Evolutionary conservation across 2,888 invertebrate species (phyloP).

Genomic region (Prenolepis imparis): DNA sequence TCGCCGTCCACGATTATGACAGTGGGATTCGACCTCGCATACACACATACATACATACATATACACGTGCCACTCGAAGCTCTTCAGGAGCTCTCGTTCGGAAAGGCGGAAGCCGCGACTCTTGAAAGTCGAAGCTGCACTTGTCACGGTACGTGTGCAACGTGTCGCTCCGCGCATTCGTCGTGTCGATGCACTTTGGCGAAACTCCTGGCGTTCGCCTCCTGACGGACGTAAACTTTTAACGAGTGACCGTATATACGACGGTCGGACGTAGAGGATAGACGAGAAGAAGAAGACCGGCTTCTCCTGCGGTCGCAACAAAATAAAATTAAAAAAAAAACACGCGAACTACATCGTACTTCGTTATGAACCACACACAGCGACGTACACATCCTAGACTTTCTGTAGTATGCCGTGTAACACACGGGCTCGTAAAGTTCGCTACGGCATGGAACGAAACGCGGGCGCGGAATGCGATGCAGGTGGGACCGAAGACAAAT

Average conservation of each 20-base stretch:
- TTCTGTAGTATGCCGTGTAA: not conserved
- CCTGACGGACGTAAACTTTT: constrained; percentile 71
- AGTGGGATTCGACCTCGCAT: constrained; percentile 12
- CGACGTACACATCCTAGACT: not conserved
- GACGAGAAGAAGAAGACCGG: not conserved
- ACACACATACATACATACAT: constrained; percentile 35
- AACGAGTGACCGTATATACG: constrained; percentile 67
- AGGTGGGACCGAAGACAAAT: constrained; percentile 51
- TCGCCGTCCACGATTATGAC: constrained; percentile 56
- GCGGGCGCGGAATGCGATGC: constrained; percentile 28
- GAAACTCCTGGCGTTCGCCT: constrained; percentile 21
- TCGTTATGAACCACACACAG: constrained; percentile 15
- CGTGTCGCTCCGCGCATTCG: constrained; percentile 5
- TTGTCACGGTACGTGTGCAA: constrained; percentile 33
- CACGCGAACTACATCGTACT: not conserved
- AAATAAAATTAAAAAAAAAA: not conserved
- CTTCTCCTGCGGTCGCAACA: constrained; percentile 16
- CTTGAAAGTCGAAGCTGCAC: constrained; percentile 18
- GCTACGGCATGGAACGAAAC: constrained; percentile 1
- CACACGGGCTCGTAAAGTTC: not conserved
- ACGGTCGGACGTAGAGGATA: not conserved
- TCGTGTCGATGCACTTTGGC: constrained; percentile 44
- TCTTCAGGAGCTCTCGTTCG: constrained; percentile 48
- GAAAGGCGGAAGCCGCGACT: constrained; percentile 29
- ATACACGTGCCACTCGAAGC: constrained; percentile 31